phyloP scores from a whole-genome alignment of 2,888 invertebrate genomes.

The Chaetogeoica ovagalla region DNA sequence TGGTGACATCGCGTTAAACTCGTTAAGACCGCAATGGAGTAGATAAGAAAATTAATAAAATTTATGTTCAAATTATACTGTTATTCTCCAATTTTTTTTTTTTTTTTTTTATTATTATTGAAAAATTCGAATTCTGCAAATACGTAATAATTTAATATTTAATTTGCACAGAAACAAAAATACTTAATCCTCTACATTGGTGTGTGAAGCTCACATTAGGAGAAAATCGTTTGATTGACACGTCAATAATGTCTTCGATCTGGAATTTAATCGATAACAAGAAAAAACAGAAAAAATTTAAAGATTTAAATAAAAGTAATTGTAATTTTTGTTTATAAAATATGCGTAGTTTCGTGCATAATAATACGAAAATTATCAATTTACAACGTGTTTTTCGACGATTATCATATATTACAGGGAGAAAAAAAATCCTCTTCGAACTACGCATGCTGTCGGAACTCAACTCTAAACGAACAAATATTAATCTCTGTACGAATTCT shows the following conservation, averaged over 20 bases:
- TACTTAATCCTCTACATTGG: constrained; percentile 5
- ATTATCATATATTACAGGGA: neutral
- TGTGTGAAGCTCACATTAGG: constrained; percentile 14
- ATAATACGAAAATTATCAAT: too few species aligned
- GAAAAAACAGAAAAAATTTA: constrained; percentile 1
- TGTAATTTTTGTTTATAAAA: neutral
- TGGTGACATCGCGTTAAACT: too few species aligned
- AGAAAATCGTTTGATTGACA: neutral
- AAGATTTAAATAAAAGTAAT: constrained; percentile 19
- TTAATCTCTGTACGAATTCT: neutral
- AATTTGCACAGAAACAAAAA: neutral
- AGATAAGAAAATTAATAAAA: too few species aligned
- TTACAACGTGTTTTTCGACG: neutral
- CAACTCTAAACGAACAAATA: neutral
- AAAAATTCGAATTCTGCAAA: too few species aligned
- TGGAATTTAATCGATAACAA: neutral
- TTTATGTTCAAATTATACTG: too few species aligned
- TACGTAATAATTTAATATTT: neutral
- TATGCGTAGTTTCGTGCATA: too few species aligned
- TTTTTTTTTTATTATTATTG: neutral
- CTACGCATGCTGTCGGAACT: neutral
- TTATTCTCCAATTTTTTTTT: neutral
- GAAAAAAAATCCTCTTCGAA: neutral
- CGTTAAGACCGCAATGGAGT: neutral
- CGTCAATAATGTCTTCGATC: neutral